These are phyloP conservation scores for Octopus bimaculoides DNA, from an alignment of 1,140 invertebrate species.

Conservation along the genomic window DNA sequence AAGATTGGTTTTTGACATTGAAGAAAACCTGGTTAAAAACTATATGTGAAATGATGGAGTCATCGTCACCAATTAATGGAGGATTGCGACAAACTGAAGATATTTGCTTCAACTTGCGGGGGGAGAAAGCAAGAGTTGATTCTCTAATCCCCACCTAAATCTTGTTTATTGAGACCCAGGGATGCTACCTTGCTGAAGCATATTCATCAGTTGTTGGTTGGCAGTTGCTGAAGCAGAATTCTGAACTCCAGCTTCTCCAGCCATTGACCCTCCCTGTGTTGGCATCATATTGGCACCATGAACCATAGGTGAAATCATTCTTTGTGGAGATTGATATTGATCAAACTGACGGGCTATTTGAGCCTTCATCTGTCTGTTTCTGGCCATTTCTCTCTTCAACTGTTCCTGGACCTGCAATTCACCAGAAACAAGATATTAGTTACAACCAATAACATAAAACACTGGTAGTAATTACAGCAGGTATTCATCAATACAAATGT, in stretches of 20 bases:
- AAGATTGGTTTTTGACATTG: no score
- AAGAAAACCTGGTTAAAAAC: no score
- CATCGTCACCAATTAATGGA: no score
- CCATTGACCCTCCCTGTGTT: not conserved
- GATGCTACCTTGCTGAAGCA: not conserved
- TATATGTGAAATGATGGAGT: no score
- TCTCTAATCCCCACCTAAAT: no score
- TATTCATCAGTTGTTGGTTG: not conserved
- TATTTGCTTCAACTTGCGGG: no score
- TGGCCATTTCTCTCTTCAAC: conserved; percentile 11
- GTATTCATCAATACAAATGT: not conserved
- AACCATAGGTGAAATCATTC: conserved; percentile 50
- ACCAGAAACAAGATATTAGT: not conserved
- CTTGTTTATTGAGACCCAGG: not conserved
- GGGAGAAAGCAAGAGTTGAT: no score
- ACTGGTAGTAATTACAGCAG: not conserved
- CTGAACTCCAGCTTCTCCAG: not conserved
- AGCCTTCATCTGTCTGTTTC: conserved; percentile 4
- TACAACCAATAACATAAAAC: not conserved
- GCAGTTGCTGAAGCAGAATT: not conserved
- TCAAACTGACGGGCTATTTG: conserved; percentile 10
- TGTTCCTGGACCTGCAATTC: conserved; percentile 3
- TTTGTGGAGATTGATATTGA: not conserved
- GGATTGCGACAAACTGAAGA: no score
- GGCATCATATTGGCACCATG: conserved; percentile 40